Conservation (phyloP, 2,888 invertebrate genomes). For the Cantharis rufa region DNA sequence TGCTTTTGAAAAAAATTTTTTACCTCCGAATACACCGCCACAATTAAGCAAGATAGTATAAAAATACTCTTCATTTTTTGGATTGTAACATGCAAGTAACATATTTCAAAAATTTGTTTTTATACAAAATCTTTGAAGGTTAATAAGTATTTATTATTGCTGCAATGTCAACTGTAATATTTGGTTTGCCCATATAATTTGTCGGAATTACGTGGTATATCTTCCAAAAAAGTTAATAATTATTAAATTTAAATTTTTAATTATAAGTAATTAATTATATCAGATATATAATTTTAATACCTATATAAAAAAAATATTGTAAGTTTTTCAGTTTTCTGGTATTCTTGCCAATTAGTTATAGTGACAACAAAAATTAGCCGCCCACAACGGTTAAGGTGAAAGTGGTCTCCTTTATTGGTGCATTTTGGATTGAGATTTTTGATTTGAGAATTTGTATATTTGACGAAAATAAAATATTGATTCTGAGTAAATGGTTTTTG, state of each 20-base stretch:
- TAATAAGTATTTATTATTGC: neutral
- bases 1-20: neutral
- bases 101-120: neutral
- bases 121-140: neutral
- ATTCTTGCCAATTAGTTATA: too few relatives aligned
- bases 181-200: neutral
- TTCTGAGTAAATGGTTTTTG: too few relatives aligned
- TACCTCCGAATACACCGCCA: slow-evolving; percentile 4
- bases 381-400: too few relatives aligned
- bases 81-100: neutral
- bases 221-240: too few relatives aligned
- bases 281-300: neutral
- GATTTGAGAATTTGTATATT: too few relatives aligned
- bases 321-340: too few relatives aligned
- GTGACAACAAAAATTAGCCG: too few relatives aligned
- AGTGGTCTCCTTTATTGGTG: too few relatives aligned
- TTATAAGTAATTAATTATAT: neutral
- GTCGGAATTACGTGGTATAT: neutral
- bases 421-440: too few relatives aligned
- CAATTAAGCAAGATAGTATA: neutral
- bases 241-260: neutral
- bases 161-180: neutral
- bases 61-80: slow-evolving; percentile 10
- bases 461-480: too few relatives aligned
- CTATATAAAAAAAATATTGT: too few relatives aligned